Evolutionary conservation across 2,888 invertebrate species (phyloP), one percentile per base, ranked within the genome.

Genomic region (Malacosoma neustria): DNA sequence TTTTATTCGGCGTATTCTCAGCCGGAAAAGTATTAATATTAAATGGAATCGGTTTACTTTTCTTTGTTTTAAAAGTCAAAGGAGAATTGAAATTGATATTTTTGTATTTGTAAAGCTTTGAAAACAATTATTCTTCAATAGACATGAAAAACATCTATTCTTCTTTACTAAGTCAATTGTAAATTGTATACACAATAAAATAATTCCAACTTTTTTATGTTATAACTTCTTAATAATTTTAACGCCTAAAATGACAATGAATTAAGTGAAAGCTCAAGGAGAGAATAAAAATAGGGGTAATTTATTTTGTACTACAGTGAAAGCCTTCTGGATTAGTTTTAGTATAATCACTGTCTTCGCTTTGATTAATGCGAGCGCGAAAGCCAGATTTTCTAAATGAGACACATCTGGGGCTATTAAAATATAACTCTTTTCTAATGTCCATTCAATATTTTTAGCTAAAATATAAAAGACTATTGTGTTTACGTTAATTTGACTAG

Each of bases 1-100:
- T 31, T 31, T 32, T 22, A 38, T 32, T 32, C 13, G 29, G 14
- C 29, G 29, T 29, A 33, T 29, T 29, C 11, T 12, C 32, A 33
- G 38, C 33, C 41, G 34, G 22, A 22, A 22, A 22, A 22, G 22
- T 22, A 22, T 22, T 22, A 4, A 22, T 22, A 9, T 22, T 22
- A 22, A 22, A 22, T 7, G 9, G 22, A 22, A 22, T 2, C 22
- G 22, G 22, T 22, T 7, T 22, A 22, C 9, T 22, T 22, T 22
- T 9, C 9, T 22, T 22, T 22, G 22, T 22, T 22, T 22, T 22
- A 9, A 22, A 22, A 22, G 22, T 9, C 22, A 22, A 22, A 22
- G 6, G 22, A 4, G 22, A 7, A 4, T 22, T 22, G 22, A 22
- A 22, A 22, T 22, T 9, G 9, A 22, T 22, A 22, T 22, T 22